phyloP scores from a whole-genome alignment of 2,797 vertebrate genomes.

The Tragelaphus oryx region DNA sequence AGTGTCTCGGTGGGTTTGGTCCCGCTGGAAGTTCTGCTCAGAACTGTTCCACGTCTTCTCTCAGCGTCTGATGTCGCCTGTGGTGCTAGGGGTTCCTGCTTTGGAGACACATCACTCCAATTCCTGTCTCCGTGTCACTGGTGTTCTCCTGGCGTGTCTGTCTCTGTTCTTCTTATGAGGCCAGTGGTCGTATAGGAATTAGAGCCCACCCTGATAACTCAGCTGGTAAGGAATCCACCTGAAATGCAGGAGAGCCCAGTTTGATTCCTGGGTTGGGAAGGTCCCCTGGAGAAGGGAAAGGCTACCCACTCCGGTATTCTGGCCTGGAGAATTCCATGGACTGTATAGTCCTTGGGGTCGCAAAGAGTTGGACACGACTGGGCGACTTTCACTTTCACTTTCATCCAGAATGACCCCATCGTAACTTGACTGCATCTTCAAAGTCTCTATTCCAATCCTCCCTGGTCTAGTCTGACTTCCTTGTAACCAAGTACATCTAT shows the following conservation, averaged over 20 bases:
- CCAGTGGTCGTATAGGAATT: background rate
- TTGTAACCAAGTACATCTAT: too few relatives aligned
- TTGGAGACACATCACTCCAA: fast-evolving
- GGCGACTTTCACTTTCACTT: background rate
- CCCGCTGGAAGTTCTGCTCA: background rate
- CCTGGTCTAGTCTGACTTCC: too few relatives aligned
- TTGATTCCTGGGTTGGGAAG: background rate
- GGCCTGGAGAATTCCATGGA: background rate
- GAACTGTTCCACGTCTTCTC: fast-evolving
- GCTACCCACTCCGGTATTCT: background rate
- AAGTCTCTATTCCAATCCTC: background rate
- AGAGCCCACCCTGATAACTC: background rate
- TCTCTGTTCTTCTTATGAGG: background rate
- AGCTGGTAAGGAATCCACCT: background rate
- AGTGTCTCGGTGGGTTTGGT: fast-evolving
- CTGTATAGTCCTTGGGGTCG: background rate
- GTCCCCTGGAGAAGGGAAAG: background rate
- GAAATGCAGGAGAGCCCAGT: background rate
- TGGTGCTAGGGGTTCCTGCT: background rate
- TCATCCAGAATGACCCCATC: background rate
- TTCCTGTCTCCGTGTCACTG: fast-evolving
- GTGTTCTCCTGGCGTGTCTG: background rate
- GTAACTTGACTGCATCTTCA: background rate
- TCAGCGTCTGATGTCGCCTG: background rate
- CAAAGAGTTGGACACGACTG: background rate